phyloP scores from a whole-genome alignment of 2,797 vertebrate species.

The Adelosebastes latens region DNA sequence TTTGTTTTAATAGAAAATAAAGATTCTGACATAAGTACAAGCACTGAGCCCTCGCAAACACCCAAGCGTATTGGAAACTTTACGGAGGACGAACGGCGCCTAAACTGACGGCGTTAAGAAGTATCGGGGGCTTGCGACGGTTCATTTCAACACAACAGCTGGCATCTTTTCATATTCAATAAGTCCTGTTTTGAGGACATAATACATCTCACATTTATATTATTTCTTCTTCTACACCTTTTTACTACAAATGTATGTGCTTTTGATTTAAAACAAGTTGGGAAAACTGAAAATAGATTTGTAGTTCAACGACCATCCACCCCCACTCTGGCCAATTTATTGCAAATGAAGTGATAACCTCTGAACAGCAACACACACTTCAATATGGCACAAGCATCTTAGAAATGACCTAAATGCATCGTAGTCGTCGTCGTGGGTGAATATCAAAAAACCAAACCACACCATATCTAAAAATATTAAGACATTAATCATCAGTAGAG shows the following conservation, averaged over 20 bases:
- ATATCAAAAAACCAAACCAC: conserved; percentile 70
- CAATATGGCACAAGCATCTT: conserved; percentile 81
- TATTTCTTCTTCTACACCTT: conserved; percentile 71
- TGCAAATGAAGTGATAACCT: conserved; percentile 77
- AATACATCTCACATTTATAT: conserved; percentile 76
- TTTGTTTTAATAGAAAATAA: conserved; percentile 75
- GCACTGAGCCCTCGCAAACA: conserved; percentile 72
- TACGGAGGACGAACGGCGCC: conserved; percentile 42
- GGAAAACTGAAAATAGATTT: conserved; percentile 13
- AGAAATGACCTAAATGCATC: conserved; percentile 63
- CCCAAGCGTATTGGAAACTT: conserved; percentile 52
- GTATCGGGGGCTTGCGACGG: conserved; percentile 41
- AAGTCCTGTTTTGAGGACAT: conserved; percentile 55
- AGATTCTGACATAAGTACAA: conserved; percentile 73
- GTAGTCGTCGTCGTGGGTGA: conserved; percentile 38
- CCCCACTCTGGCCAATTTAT: conserved; percentile 65
- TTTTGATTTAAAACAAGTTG: conserved; percentile 63
- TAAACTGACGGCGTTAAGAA: conserved; percentile 11
- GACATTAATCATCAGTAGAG: conserved; percentile 72
- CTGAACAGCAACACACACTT: conserved; percentile 74
- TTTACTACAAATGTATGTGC: conserved; percentile 79
- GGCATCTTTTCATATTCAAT: conserved; percentile 73
- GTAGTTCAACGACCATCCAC: conserved; percentile 34
- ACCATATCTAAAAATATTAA: conserved; percentile 77
- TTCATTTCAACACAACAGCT: conserved; percentile 72